Conservation (phyloP, 1,140 invertebrate genomes). For the Dolichoris vasculosae region DNA sequence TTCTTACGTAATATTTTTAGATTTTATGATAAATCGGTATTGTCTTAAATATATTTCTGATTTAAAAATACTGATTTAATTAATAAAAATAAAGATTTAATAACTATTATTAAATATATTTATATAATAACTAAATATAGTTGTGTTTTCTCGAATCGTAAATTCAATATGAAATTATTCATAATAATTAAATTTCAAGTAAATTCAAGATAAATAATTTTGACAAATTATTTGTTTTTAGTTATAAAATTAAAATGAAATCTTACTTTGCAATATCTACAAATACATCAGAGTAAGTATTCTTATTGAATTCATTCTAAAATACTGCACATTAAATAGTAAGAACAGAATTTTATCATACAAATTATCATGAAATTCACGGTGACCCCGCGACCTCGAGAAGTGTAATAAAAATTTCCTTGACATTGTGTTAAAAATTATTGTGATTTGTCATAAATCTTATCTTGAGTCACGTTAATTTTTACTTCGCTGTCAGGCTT, state of each 20-base stretch:
- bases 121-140: no score
- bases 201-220: no score
- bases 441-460: slow-evolving; percentile 8
- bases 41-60: no score
- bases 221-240: no score
- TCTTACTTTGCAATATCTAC: background rate
- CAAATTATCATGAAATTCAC: background rate
- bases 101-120: no score
- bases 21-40: no score
- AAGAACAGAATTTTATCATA: background rate
- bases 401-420: background rate
- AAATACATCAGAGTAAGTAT: background rate
- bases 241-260: background rate
- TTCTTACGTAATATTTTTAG: no score
- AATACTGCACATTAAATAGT: background rate
- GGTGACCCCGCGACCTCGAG: background rate
- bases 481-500: background rate
- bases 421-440: background rate
- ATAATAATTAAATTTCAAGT: no score
- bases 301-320: background rate
- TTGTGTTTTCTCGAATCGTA: no score
- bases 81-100: no score
- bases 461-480: background rate
- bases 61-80: no score
- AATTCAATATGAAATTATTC: no score